Percentiles rank a stretch among this genome's conserved stretches.
phyloP scores from a whole-genome alignment of 2,113 vertebrate genomes.

The Hippocampus abdominalis region DNA sequence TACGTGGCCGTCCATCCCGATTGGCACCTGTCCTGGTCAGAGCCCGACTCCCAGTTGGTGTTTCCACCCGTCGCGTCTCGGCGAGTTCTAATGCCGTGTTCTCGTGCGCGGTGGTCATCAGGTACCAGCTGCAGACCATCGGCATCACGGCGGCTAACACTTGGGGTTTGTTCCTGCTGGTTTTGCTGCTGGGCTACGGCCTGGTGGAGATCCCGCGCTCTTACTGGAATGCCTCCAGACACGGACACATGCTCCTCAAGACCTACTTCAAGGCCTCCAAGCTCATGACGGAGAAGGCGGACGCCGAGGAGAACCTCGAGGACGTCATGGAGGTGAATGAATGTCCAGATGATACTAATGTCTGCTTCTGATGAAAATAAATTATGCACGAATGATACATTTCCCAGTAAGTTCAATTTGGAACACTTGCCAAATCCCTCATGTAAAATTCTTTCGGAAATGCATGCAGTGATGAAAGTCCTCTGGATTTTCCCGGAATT shows the following conservation, averaged over 20 bases:
- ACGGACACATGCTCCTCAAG: conserved; percentile 89
- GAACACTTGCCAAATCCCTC: too few species aligned
- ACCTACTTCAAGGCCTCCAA: conserved; percentile 97
- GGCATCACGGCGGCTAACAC: conserved; percentile 97
- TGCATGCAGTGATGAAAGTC: too few species aligned
- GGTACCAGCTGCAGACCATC: conserved; percentile 93
- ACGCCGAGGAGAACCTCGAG: conserved; percentile 93
- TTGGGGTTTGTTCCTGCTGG: conserved; percentile 95
- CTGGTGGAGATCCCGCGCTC: conserved; percentile 95
- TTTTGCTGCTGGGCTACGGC: conserved; percentile 90
- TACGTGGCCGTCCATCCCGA: conserved; percentile 91
- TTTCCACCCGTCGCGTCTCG: too few species aligned
- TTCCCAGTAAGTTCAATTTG: too few species aligned
- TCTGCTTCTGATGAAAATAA: too few species aligned
- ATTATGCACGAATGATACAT: too few species aligned
- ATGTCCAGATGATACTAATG: too few species aligned
- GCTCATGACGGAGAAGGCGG: conserved; percentile 95
- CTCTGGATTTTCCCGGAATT: too few species aligned
- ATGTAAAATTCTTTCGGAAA: too few species aligned
- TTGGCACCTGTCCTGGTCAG: conserved; percentile 87
- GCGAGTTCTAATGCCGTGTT: not conserved
- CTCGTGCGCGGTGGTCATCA: conserved; percentile 32
- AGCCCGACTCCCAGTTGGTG: not conserved
- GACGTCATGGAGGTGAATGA: conserved; percentile 89
- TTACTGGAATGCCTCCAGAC: conserved; percentile 89